Evolutionary conservation across 1,140 invertebrate species (phyloP).

Genomic region (Metopolophium dirhodum): DNA sequence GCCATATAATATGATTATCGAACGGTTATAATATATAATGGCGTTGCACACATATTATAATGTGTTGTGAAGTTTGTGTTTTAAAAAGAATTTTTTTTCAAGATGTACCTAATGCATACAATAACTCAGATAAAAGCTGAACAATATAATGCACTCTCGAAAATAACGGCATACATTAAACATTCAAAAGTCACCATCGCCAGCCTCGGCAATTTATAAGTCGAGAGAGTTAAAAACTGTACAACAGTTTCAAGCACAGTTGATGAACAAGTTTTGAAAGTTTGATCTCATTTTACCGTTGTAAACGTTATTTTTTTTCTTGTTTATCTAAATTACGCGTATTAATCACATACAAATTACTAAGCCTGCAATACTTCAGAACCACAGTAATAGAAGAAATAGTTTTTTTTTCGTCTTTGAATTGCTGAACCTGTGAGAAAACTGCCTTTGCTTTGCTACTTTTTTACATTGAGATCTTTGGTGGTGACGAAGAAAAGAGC

Average conservation of each 20-base stretch:
- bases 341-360: too few relatives aligned
- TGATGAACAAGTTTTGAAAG: not conserved
- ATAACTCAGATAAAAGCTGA: conserved; percentile 3
- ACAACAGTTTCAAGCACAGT: not conserved
- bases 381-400: too few relatives aligned
- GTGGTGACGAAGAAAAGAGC: too few relatives aligned
- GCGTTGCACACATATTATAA: not conserved
- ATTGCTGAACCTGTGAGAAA: not conserved
- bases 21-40: not conserved
- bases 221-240: not conserved
- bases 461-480: too few relatives aligned
- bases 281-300: not conserved
- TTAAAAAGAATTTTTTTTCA: not conserved
- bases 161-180: conserved; percentile 6
- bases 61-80: not conserved
- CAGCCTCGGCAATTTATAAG: not conserved
- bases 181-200: not conserved
- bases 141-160: conserved; percentile 12
- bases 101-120: not conserved
- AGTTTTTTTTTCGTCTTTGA: not conserved
- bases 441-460: too few relatives aligned
- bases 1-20: not conserved
- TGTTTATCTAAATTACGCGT: not conserved
- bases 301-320: not conserved
- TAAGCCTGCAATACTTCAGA: not conserved